Base-by-base conservation (phyloP, 2,888 invertebrate species). In the Apoda limacodes region DNA sequence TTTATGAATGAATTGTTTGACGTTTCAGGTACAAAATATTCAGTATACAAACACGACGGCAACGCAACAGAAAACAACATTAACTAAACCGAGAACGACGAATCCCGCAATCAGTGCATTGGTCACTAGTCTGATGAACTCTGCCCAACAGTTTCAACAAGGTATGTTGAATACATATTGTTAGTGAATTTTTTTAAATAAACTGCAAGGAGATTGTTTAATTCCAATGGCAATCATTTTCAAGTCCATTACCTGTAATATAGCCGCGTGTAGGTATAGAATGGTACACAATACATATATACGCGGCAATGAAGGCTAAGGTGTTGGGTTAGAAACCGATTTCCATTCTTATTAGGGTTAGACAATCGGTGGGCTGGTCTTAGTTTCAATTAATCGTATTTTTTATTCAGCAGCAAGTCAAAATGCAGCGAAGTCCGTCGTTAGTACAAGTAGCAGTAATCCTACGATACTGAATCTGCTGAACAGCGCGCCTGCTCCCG, bases 71-170 rank as follows among this genome's bases (percentile, higher is more conserved):
- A 83, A 76, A 46, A 68, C 83, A 14, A 69, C 76, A 3, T 60
- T 80, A 25, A 68, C 75, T 13, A 84, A 84, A 46, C 84, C 84
- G 25, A 50, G 81, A 38, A 76, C 78, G 22, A 85, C 83, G 48
- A 87, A 83, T 52, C 83, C 87, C 17, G 88, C 89, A 34, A 90
- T 91, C 48, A 90, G 85, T 58, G 91, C 91, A 28, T 83, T 92
- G 46, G 89, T 89, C 39, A 90, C 88, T 40, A 90, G 89, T 58
- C 84, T 92, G 21, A 90, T 90, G 89, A 90, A 91, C 59, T 89
- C 89, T 5, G 89, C 89, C 22, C 90, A 91, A 61, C 90, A 91
- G 58, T 90, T 89, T 61, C 88, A 88, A 60, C 89, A 89, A 71
- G 82, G 82, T 82, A 49, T 46, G n/a, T n/a, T n/a, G n/a, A n/a